Base-by-base conservation (phyloP, 2,888 invertebrate species). In the Cinara cedri region DNA sequence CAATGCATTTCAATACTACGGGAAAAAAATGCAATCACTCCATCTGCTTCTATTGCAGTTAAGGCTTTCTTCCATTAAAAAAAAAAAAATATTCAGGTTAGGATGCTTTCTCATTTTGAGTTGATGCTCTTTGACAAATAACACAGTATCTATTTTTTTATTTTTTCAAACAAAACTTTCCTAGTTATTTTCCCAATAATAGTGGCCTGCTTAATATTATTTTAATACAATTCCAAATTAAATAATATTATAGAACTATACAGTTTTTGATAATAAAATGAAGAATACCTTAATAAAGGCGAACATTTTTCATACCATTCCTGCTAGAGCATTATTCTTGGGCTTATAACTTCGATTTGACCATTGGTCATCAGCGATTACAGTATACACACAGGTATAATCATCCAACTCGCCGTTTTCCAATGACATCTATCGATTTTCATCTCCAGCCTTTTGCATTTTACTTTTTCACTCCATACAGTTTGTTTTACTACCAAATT, bases 41-140 rank as follows among this genome's bases (percentile, higher is more conserved):
- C 51, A 71, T 70, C 63, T 44, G 13, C 44, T 13, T 63, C 63
- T n/a, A 34, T 60, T 34, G 60, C 26, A 60, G 84, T 82, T 0
- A 85, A 85, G 19, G 84, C 81, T 1, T 84, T 84, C 9, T 63
- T 72, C 84, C 84, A 85, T 81, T 85, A 85, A 82, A 84, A 84
- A 82, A 82, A 85, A 81, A n/a, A n/a, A n/a, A n/a, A n/a, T 85
- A 86, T 13, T 65, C 81, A 81, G 85, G 84, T n/a, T 81, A 68
- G 42, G 74, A 51, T 9, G 82, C 55, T 19, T 76, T 51, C 46
- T 57, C 70, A 16, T 82, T 70, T 65, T 82, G 82, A 34, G 82
- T 82, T 62, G 82, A 82, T 19, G 82, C 83, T 72, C 82, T 55
- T 24, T 83, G 83, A 81, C 85, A 85, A 46, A 65, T 11, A n/a